Conservation (phyloP, 1,140 invertebrate genomes). For the Aphelenchoides besseyi region DNA sequence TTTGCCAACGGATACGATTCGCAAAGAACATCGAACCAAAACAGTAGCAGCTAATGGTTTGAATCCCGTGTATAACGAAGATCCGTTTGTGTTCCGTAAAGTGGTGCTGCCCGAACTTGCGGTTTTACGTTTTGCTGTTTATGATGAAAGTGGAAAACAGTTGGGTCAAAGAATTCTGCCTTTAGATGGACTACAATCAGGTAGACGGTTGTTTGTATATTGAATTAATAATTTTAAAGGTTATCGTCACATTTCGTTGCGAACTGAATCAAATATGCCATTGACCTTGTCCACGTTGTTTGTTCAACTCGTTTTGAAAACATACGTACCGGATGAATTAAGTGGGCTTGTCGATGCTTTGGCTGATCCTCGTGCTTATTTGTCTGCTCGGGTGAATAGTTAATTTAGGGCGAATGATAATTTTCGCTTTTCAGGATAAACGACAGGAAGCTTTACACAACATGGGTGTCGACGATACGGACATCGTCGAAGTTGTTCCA, state of each 20-base stretch:
- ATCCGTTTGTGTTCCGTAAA: constrained; percentile 95
- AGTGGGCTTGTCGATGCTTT: constrained; percentile 96
- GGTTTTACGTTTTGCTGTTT: constrained; percentile 92
- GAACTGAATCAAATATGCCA: constrained; percentile 97
- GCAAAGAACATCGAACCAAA: constrained; percentile 92
- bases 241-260: constrained; percentile 91
- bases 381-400: constrained; percentile 66
- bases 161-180: constrained; percentile 95
- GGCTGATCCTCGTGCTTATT: constrained; percentile 87
- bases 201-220: constrained; percentile 66
- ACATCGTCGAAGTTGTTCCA: constrained; percentile 66
- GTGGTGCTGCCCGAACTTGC: constrained; percentile 95
- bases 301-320: constrained; percentile 97
- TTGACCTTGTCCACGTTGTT: constrained; percentile 97
- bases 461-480: constrained; percentile 83
- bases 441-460: constrained; percentile 85
- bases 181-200: constrained; percentile 91
- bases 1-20: constrained; percentile 93
- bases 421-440: constrained; percentile 77
- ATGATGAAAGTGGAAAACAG: constrained; percentile 94
- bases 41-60: constrained; percentile 92
- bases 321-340: constrained; percentile 98
- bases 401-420: neutral
- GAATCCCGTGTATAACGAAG: constrained; percentile 97
- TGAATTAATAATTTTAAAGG: constrained; percentile 24